Conservation (phyloP, 2,113 vertebrate genomes). For the Rhadina sibilatrix region DNA sequence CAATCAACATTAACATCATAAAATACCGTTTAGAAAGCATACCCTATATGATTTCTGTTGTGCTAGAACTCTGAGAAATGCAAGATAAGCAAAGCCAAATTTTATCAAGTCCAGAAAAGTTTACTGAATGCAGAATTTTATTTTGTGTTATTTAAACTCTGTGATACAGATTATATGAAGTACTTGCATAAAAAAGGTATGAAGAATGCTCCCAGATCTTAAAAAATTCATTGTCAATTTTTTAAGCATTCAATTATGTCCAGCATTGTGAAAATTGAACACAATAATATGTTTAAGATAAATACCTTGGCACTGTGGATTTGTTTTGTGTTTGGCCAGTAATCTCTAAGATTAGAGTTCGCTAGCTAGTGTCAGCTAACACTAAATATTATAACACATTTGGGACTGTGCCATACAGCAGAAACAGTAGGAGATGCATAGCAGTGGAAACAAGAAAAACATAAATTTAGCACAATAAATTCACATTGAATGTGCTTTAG, state of each 20-base stretch:
- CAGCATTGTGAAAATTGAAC: conserved; percentile 1
- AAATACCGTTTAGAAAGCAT: not conserved
- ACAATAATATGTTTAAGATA: conserved; percentile 28
- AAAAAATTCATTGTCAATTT: not conserved
- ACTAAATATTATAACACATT: conserved; percentile 53
- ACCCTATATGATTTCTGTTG: not conserved
- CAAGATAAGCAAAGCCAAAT: not conserved
- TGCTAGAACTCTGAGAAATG: not conserved
- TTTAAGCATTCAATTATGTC: not conserved
- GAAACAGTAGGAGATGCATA: conserved; percentile 28
- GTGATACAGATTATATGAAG: not conserved
- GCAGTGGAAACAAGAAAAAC: conserved; percentile 51
- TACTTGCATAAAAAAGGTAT: not conserved
- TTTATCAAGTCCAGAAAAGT: not conserved
- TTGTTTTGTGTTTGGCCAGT: conserved; percentile 51
- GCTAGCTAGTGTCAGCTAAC: conserved; percentile 39
- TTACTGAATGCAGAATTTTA: not conserved
- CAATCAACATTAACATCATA: not conserved
- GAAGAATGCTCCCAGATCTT: not conserved
- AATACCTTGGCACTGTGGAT: conserved; percentile 17
- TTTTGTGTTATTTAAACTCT: not conserved
- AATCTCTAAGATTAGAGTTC: conserved; percentile 26
- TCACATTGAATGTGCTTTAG: conserved; percentile 51
- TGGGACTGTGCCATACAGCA: conserved; percentile 42
- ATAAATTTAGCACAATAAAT: conserved; percentile 60